phyloP scores from a whole-genome alignment of 2,888 invertebrate species.

The Aricia artaxerxes region DNA sequence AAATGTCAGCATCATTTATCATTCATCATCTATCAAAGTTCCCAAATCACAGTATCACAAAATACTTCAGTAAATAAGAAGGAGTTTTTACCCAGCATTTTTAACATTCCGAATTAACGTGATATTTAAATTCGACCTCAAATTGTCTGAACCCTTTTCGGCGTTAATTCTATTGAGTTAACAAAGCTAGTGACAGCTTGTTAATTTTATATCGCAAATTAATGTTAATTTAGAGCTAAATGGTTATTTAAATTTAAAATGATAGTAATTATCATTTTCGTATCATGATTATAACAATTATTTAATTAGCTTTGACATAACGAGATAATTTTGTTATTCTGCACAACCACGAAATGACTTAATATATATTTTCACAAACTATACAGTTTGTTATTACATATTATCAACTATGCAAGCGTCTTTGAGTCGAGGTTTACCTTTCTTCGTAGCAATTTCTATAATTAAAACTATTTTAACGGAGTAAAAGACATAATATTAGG shows the following conservation, averaged over 20 bases:
- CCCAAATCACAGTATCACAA: neutral
- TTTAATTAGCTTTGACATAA: neutral
- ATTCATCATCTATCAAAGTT: too few species aligned
- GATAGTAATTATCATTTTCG: neutral
- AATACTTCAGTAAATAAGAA: neutral
- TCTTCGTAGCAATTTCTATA: too few species aligned
- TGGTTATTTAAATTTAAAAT: neutral
- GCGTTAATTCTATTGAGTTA: constrained; percentile 1
- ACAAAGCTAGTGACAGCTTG: neutral
- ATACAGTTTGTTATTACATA: too few species aligned
- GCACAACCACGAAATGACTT: too few species aligned
- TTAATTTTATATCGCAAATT: constrained; percentile 4
- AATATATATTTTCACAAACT: too few species aligned
- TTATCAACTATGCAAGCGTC: too few species aligned
- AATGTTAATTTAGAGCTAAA: neutral
- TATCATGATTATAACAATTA: neutral
- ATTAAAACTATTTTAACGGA: too few species aligned
- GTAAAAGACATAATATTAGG: too few species aligned
- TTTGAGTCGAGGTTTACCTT: too few species aligned
- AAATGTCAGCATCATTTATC: too few species aligned
- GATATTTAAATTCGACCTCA: neutral
- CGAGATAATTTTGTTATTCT: neutral
- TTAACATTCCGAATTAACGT: neutral
- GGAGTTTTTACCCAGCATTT: neutral
- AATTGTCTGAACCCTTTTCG: neutral